Conservation (phyloP, 2,797 vertebrate species). For the Gallirallus australis region DNA sequence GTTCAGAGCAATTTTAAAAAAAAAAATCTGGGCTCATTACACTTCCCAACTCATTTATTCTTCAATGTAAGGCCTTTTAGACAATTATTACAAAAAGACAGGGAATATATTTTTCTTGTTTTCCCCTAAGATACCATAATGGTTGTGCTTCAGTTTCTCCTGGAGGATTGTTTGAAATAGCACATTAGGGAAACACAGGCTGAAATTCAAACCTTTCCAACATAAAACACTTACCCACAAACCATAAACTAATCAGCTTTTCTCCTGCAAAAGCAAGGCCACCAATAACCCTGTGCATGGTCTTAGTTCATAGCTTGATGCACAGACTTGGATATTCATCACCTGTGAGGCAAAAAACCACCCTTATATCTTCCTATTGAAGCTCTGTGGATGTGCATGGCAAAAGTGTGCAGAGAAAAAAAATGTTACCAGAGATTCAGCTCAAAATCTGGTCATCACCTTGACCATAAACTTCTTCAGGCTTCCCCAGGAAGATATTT, state of each 20-base stretch:
- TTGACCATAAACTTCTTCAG: not conserved
- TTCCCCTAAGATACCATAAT: not conserved
- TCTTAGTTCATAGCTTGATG: not conserved
- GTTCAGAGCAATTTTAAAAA: not conserved
- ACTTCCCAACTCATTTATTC: not conserved
- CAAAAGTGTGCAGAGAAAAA: not conserved
- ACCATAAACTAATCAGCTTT: not conserved
- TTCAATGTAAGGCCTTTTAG: not conserved
- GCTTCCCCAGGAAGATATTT: not conserved
- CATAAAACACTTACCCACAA: not conserved
- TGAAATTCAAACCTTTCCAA: not conserved
- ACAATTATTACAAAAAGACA: not conserved
- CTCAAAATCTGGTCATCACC: not conserved
- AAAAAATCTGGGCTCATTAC: not conserved
- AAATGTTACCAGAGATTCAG: not conserved
- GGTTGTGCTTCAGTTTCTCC: not conserved
- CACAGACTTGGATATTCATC: not conserved
- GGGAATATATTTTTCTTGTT: not conserved
- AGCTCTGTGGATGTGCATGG: not conserved
- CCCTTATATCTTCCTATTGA: not conserved
- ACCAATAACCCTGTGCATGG: not conserved
- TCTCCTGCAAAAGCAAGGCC: not conserved
- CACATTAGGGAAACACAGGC: not conserved
- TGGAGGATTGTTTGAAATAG: not conserved
- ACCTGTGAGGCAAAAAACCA: not conserved